Conservation (phyloP, 2,113 vertebrate genomes). For the Polypterus senegalus region DNA sequence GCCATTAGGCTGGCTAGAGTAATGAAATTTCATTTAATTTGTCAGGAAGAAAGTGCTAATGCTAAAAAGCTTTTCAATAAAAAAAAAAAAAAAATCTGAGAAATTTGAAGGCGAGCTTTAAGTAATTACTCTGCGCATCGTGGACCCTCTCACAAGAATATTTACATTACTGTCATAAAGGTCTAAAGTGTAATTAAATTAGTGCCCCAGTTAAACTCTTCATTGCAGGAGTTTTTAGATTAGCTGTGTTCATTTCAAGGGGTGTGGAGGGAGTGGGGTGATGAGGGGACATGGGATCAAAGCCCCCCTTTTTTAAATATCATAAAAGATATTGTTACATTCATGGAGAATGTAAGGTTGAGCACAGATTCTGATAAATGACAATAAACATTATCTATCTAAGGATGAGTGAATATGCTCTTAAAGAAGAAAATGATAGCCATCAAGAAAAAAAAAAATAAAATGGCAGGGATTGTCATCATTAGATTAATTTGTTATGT, state of each 20-base stretch:
- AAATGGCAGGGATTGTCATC: too few species aligned
- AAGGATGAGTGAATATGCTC: too few species aligned
- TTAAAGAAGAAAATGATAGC: too few species aligned
- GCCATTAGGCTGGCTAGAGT: slow-evolving; percentile 90
- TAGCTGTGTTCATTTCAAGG: slow-evolving; percentile 21
- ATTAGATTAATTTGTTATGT: too few species aligned
- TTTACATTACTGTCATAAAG: slow-evolving; percentile 92
- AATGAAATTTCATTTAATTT: slow-evolving; percentile 99
- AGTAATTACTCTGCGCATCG: slow-evolving; percentile 93
- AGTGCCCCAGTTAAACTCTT: slow-evolving; percentile 64
- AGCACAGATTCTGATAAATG: too few species aligned
- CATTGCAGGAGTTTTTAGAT: slow-evolving; percentile 42
- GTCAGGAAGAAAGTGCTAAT: slow-evolving; percentile 98
- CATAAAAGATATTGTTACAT: too few species aligned
- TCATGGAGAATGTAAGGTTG: too few species aligned
- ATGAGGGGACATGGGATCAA: too few species aligned
- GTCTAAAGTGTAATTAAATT: slow-evolving; percentile 89
- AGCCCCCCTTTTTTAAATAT: too few species aligned
- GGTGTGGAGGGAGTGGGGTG: slow-evolving; percentile 15
- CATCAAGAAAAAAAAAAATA: too few species aligned
- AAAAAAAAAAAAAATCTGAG: slow-evolving; percentile 52
- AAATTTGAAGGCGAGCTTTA: slow-evolving; percentile 89
- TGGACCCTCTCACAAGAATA: slow-evolving; percentile 80
- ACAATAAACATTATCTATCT: too few species aligned
- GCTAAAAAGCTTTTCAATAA: slow-evolving; percentile 98